Evolutionary conservation across 1,140 invertebrate genomes (phyloP).

Genomic region (Papilio glaucus): DNA sequence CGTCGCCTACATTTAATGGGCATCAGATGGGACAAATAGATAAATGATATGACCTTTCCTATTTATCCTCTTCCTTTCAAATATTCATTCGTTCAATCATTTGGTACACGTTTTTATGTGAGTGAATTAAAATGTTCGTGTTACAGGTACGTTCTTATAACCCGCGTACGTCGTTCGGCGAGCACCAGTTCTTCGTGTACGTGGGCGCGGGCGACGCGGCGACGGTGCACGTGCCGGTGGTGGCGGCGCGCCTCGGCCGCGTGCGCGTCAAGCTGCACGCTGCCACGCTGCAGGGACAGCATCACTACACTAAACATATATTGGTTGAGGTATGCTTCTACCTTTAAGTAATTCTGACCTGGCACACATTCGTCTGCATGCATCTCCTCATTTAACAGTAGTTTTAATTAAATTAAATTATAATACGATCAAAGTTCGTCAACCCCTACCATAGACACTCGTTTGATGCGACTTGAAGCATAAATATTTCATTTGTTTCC

Average conservation of each 20-base stretch:
- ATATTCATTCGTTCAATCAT: too few species aligned
- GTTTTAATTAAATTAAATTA: too few species aligned
- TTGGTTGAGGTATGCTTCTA: conserved; percentile 86
- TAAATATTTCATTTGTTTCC: conserved; percentile 47
- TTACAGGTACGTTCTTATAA: conserved; percentile 90
- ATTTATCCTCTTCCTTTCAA: too few species aligned
- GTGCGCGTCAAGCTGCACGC: conserved; percentile 93
- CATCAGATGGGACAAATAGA: too few species aligned
- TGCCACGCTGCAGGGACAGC: conserved; percentile 92
- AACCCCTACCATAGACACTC: neutral
- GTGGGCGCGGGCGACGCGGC: conserved; percentile 90
- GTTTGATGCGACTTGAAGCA: too few species aligned
- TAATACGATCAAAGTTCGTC: too few species aligned
- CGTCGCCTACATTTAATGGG: too few species aligned
- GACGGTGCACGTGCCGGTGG: conserved; percentile 95
- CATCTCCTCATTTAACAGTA: too few species aligned
- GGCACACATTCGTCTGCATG: too few species aligned
- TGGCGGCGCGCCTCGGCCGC: conserved; percentile 91
- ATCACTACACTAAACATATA: conserved; percentile 88
- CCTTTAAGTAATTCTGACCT: neutral
- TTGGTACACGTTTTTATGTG: too few species aligned
- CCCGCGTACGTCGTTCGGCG: conserved; percentile 93
- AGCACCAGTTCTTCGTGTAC: conserved; percentile 97
- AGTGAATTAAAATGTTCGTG: too few species aligned
- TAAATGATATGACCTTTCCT: too few species aligned